phyloP scores from a whole-genome alignment of 2,888 invertebrate species.

The Tillus elongatus region DNA sequence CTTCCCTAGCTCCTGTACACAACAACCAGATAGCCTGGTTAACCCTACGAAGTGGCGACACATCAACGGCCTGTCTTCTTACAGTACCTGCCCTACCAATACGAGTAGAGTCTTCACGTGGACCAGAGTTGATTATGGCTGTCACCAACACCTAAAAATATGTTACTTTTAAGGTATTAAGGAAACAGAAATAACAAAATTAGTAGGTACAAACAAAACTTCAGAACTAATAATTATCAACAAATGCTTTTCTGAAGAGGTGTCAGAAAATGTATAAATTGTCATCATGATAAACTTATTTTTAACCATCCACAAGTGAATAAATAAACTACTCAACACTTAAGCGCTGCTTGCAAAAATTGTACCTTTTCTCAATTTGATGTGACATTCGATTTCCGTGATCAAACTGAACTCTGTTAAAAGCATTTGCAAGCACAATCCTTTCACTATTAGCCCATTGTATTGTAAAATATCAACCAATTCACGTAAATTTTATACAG shows the following conservation, averaged over 20 bases:
- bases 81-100: conserved; percentile 99
- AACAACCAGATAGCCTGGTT: conserved; percentile 99
- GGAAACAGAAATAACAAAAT: conserved; percentile 2
- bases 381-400: no score
- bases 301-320: no score
- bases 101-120: conserved; percentile 98
- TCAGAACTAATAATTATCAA: no score
- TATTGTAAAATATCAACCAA: no score
- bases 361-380: no score
- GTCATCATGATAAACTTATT: conserved; percentile 27
- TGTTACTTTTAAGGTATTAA: conserved; percentile 5
- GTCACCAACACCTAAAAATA: conserved; percentile 70
- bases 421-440: no score
- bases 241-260: conserved; percentile 36
- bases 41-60: conserved; percentile 94
- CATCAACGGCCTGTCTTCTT: conserved; percentile 98
- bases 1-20: conserved; percentile 98
- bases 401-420: no score
- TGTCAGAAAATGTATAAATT: conserved; percentile 33
- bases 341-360: no score
- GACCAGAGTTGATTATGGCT: conserved; percentile 98
- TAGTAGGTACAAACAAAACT: conserved; percentile 10
- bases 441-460: no score
- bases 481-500: no score
- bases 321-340: no score